These are phyloP conservation scores for Triplophysa dalaica DNA, from an alignment of 2,113 vertebrate species.

Conservation along the genomic window DNA sequence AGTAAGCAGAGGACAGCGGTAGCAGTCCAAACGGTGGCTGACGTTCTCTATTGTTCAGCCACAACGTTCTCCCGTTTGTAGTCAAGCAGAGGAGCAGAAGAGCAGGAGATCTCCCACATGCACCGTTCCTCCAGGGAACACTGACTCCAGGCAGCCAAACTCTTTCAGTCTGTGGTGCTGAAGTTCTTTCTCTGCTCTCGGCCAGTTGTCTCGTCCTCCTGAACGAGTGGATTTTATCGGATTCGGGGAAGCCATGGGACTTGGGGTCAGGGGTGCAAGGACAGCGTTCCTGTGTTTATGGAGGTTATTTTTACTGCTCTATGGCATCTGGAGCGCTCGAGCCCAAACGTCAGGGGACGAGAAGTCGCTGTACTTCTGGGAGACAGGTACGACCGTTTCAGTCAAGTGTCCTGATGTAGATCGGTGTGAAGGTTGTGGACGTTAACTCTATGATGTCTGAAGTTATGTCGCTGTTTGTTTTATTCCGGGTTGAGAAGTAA, in stretches of 20 bases:
- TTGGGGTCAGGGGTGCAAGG: slow-evolving; percentile 64
- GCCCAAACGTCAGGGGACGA: slow-evolving; percentile 80
- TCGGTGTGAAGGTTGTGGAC: slow-evolving; percentile 3
- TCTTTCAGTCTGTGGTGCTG: slow-evolving; percentile 20
- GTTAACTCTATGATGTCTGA: slow-evolving; percentile 6
- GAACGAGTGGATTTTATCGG: slow-evolving; percentile 68
- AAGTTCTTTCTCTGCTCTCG: slow-evolving; percentile 48
- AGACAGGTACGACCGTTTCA: slow-evolving; percentile 82
- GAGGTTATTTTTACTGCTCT: slow-evolving; percentile 76
- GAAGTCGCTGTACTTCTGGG: slow-evolving; percentile 90
- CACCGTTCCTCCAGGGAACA: slow-evolving; percentile 56
- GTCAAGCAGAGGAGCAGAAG: slow-evolving; percentile 20
- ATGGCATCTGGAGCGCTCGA: slow-evolving; percentile 67
- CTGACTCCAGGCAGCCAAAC: slow-evolving; percentile 58
- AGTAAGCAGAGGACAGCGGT: slow-evolving; percentile 70
- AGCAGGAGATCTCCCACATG: slow-evolving; percentile 43
- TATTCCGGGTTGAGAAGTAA: not conserved
- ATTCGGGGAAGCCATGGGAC: slow-evolving; percentile 80
- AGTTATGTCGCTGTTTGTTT: not conserved
- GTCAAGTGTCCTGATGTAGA: slow-evolving; percentile 49
- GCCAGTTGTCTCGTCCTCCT: slow-evolving; percentile 4
- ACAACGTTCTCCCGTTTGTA: slow-evolving; percentile 20
- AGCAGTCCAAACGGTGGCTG: slow-evolving; percentile 58
- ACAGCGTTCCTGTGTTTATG: slow-evolving; percentile 62
- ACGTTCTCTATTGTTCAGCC: slow-evolving; percentile 42